phyloP scores from a whole-genome alignment of 2,113 vertebrate genomes.

The Tamias sibiricus region DNA sequence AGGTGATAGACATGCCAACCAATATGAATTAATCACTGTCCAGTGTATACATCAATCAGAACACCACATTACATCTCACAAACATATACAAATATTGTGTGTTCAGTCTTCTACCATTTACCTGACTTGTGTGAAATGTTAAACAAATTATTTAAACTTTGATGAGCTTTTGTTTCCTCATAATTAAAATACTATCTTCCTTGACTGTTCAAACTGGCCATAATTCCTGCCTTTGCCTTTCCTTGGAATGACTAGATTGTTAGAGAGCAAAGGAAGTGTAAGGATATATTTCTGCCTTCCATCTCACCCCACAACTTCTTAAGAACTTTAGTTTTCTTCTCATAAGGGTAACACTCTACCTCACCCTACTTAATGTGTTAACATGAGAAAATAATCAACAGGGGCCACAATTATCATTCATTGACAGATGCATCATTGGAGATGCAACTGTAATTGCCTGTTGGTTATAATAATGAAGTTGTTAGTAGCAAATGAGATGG shows the following conservation, averaged over 20 bases:
- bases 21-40: neutral
- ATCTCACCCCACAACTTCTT: neutral
- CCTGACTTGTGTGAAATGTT: neutral
- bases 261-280: neutral
- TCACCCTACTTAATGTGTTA: neutral
- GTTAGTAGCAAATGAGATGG: neutral
- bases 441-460: neutral
- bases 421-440: neutral
- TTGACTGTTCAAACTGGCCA: neutral
- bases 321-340: neutral
- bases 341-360: neutral
- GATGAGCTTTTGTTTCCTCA: neutral
- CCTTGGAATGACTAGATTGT: neutral
- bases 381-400: neutral
- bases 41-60: neutral
- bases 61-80: neutral
- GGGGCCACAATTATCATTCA: neutral
- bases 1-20: too few relatives aligned
- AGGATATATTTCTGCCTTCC: neutral
- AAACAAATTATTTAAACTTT: neutral
- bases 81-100: accelerated
- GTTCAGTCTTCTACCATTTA: neutral
- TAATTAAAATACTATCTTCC: neutral
- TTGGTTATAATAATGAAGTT: neutral
- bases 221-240: neutral